Conservation (phyloP, 1,140 invertebrate species). For the Aplysia californica region DNA sequence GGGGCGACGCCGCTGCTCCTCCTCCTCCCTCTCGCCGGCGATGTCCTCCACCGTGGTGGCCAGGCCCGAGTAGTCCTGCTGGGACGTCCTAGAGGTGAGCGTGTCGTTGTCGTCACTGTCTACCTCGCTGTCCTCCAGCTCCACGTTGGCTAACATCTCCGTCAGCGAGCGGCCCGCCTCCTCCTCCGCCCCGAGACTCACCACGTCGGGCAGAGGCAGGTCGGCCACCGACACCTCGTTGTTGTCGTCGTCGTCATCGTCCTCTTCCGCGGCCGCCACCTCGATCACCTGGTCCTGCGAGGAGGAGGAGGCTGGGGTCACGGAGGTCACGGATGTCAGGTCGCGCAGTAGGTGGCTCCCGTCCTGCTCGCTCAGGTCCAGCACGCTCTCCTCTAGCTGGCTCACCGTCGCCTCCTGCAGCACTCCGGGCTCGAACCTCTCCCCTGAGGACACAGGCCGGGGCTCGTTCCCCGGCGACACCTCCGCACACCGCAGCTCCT, state of each 20-base stretch:
- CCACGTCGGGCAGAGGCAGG: slow-evolving; percentile 9
- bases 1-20: background rate
- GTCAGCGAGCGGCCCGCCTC: background rate
- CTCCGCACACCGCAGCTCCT: background rate
- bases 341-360: background rate
- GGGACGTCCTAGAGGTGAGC: background rate
- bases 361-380: background rate
- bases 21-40: slow-evolving; percentile 3
- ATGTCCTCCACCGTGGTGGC: slow-evolving; percentile 7
- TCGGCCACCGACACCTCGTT: slow-evolving; percentile 18
- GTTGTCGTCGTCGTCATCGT: slow-evolving; percentile 9
- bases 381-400: slow-evolving; percentile 9
- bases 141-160: no score
- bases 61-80: slow-evolving; percentile 4
- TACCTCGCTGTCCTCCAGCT: background rate
- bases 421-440: background rate
- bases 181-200: background rate
- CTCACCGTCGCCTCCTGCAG: slow-evolving; percentile 10
- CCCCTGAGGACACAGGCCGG: background rate
- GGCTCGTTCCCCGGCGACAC: background rate
- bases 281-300: background rate
- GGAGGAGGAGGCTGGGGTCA: background rate
- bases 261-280: background rate
- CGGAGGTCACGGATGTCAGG: background rate
- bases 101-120: slow-evolving; percentile 13